A percentile compares a stretch with the other conserved stretches of the same genome.
phyloP scores from a whole-genome alignment of 2,113 vertebrate species.

The Xerus inauris region DNA sequence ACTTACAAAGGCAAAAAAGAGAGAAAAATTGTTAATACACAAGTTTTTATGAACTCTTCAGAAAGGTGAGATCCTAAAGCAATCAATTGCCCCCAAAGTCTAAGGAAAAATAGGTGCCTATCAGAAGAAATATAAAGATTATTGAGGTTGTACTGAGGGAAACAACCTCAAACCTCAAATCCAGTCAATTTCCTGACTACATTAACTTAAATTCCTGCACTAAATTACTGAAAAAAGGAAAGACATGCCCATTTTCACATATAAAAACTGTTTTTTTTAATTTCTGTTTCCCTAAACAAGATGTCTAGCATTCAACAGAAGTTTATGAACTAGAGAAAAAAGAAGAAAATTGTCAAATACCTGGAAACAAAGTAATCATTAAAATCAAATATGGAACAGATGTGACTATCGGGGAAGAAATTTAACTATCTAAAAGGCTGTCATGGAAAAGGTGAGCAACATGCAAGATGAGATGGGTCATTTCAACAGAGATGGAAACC shows the following conservation, averaged over 20 bases:
- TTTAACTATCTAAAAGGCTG: not conserved
- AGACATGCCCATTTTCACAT: not conserved
- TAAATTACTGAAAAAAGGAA: not conserved
- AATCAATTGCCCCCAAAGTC: too few species aligned
- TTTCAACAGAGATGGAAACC: too few species aligned
- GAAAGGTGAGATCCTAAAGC: not conserved
- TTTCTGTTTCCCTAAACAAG: not conserved
- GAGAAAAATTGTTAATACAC: not conserved
- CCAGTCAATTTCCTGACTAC: too few species aligned
- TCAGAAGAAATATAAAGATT: not conserved
- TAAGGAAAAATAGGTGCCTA: not conserved
- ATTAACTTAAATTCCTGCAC: not conserved
- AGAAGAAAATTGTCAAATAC: not conserved
- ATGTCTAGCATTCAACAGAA: not conserved
- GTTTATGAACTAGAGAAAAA: not conserved
- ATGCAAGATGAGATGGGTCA: too few species aligned
- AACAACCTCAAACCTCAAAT: not conserved
- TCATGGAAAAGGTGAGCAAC: too few species aligned
- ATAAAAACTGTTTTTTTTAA: not conserved
- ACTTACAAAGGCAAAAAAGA: not conserved
- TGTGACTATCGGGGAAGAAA: not conserved
- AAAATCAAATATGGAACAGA: not conserved
- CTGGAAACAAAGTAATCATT: not conserved
- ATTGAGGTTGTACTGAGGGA: too few species aligned
- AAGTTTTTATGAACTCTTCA: not conserved